These are phyloP conservation scores for Merluccius polli DNA, from an alignment of 2,797 vertebrate genomes.

Conservation along the genomic window DNA sequence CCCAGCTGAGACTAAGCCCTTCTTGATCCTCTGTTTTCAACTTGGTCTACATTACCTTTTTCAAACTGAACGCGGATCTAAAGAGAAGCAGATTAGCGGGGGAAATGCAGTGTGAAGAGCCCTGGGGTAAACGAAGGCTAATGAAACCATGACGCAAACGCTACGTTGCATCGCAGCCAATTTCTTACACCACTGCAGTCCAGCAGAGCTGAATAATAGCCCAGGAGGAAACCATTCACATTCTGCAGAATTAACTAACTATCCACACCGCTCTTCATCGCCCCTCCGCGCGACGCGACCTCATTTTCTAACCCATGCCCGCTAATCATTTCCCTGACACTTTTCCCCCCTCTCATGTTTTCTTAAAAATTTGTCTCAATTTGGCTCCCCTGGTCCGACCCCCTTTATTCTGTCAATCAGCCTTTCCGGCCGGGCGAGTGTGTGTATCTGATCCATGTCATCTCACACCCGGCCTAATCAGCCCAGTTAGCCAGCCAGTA, in stretches of 20 bases:
- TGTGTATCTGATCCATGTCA: conserved; percentile 61
- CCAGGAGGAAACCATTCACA: conserved; percentile 43
- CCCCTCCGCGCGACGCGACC: conserved; percentile 10
- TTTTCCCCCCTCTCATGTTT: conserved; percentile 19
- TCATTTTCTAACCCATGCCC: conserved; percentile 7
- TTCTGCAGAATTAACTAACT: conserved; percentile 40
- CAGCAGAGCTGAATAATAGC: conserved; percentile 58
- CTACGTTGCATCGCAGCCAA: conserved; percentile 62
- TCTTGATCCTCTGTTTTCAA: conserved; percentile 22
- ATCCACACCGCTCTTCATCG: conserved; percentile 33
- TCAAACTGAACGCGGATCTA: conserved; percentile 52
- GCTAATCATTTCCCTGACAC: conserved; percentile 14
- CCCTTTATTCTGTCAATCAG: conserved; percentile 42
- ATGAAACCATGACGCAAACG: conserved; percentile 63
- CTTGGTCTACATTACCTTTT: conserved; percentile 47
- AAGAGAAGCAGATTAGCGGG: conserved; percentile 61
- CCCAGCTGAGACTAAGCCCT: conserved; percentile 21
- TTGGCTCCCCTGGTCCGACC: neutral
- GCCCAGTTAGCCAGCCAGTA: conserved; percentile 64
- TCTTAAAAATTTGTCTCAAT: conserved; percentile 7
- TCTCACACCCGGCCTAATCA: conserved; percentile 67
- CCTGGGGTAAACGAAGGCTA: conserved; percentile 56
- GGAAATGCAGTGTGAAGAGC: conserved; percentile 63
- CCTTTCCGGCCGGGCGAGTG: conserved; percentile 43
- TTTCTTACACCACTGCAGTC: conserved; percentile 63